Conservation (phyloP, 2,113 vertebrate genomes). For the Alligator mississippiensis region DNA sequence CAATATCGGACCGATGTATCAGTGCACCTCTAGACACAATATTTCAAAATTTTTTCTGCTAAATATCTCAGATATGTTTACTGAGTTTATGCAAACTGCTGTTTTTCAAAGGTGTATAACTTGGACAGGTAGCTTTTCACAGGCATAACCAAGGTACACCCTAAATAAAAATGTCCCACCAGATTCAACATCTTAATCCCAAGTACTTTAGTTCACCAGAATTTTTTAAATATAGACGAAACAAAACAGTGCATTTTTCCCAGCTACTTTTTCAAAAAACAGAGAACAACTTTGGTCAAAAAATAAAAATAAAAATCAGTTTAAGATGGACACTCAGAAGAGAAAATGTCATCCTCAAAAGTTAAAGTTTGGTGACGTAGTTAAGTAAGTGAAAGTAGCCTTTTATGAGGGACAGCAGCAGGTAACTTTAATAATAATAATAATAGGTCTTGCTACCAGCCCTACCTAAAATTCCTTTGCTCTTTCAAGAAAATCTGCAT, state of each 20-base stretch:
- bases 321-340: background rate
- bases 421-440: conserved; percentile 36
- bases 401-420: conserved; percentile 33
- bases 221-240: background rate
- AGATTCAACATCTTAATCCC: background rate
- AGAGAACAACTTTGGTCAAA: background rate
- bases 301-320: background rate
- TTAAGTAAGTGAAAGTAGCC: conserved; percentile 4
- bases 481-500: conserved; percentile 50
- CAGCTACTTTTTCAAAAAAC: background rate
- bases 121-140: background rate
- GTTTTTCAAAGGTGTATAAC: background rate
- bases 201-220: background rate
- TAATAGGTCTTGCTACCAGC: conserved; percentile 60
- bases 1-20: too few species aligned
- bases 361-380: conserved; percentile 56
- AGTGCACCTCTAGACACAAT: too few species aligned
- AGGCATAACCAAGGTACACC: background rate
- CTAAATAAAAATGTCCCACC: background rate
- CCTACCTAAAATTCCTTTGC: conserved; percentile 66
- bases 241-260: background rate
- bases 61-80: too few species aligned
- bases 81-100: background rate
- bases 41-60: too few species aligned
- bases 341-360: conserved; percentile 58